Conservation (phyloP, 2,888 invertebrate genomes). For the Eupithecia inturbata region DNA sequence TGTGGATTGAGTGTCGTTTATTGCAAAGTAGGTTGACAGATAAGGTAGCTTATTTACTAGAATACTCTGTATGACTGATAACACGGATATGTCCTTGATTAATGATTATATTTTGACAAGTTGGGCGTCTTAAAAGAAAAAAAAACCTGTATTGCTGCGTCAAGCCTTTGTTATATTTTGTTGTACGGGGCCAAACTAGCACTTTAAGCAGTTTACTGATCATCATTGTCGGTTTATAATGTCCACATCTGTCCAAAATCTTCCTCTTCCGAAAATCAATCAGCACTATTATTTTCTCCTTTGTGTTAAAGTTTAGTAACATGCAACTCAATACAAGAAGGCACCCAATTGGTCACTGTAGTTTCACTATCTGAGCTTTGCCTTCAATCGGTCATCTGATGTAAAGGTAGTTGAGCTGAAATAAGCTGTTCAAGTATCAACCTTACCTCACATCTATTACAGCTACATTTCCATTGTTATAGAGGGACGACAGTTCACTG, state of each 20-base stretch:
- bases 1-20: not conserved
- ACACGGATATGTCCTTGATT: not conserved
- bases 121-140: not conserved
- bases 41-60: not conserved
- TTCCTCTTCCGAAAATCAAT: not conserved
- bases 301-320: not conserved
- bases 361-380: not conserved
- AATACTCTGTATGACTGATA: not conserved
- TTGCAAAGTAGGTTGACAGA: not conserved
- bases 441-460: not conserved
- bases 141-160: not conserved
- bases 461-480: conserved; percentile 63
- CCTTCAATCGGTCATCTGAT: not conserved
- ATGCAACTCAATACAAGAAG: too few relatives aligned
- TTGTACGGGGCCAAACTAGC: not conserved
- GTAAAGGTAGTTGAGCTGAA: not conserved
- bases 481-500: conserved; percentile 96
- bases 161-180: not conserved
- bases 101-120: too few relatives aligned
- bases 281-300: too few relatives aligned
- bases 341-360: too few relatives aligned
- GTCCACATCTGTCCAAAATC: not conserved
- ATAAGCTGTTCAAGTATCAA: not conserved
- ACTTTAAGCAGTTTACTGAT: not conserved
- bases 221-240: not conserved